Evolutionary conservation across 1,140 invertebrate species (phyloP).

Genomic region (Homarus americanus): DNA sequence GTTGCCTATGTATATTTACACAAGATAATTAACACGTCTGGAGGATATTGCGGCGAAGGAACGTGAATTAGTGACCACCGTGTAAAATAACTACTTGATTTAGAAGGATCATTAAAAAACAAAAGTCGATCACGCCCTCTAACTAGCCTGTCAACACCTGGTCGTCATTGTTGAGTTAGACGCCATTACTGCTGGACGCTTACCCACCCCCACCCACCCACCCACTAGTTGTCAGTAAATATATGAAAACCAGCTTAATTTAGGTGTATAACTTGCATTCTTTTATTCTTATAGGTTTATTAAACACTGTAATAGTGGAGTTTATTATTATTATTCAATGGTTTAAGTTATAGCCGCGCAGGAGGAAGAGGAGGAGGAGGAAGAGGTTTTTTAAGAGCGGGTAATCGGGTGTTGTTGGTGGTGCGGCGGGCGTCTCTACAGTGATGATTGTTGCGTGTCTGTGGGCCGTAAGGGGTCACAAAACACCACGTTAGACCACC

Average conservation of each 20-base stretch:
- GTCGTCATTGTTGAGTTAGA: neutral
- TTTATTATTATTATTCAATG: too few relatives aligned
- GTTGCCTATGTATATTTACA: neutral
- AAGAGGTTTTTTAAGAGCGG: neutral
- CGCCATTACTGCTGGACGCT: neutral
- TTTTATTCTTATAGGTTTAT: too few relatives aligned
- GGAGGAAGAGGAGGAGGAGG: neutral
- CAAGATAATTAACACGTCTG: neutral
- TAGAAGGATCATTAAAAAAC: neutral
- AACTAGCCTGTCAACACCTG: constrained; percentile 28
- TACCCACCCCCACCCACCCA: neutral
- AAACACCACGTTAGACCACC: neutral
- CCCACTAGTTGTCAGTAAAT: too few relatives aligned
- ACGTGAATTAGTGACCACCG: neutral
- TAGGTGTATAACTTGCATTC: too few relatives aligned
- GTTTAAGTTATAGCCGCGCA: too few relatives aligned
- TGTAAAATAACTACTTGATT: neutral
- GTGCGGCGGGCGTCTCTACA: neutral
- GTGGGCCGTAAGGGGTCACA: neutral
- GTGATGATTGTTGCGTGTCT: neutral
- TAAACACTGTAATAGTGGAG: too few relatives aligned
- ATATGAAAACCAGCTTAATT: too few relatives aligned
- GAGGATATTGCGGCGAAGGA: neutral
- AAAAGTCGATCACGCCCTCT: neutral
- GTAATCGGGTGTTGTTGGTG: neutral